phyloP scores from a whole-genome alignment of 2,797 vertebrate species.

The Pipistrellus nathusii region DNA sequence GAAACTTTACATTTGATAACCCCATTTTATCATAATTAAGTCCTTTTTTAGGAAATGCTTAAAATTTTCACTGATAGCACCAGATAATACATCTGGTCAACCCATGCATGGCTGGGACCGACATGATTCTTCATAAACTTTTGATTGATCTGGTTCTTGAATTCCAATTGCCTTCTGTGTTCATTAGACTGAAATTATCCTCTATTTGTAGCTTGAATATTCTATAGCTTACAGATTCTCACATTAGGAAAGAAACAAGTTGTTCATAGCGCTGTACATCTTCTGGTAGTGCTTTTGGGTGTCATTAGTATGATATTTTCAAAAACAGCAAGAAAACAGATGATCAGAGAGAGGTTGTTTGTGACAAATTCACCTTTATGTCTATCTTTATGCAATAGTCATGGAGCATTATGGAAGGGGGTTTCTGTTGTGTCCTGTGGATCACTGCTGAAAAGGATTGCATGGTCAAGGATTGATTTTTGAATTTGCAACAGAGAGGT shows the following conservation, averaged over 20 bases:
- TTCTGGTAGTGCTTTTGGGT: neutral
- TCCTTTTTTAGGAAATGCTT: neutral
- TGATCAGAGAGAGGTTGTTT: neutral
- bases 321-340: neutral
- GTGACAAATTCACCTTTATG: neutral
- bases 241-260: neutral
- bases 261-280: neutral
- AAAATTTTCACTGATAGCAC: neutral
- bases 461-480: neutral
- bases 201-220: neutral
- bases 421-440: neutral
- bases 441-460: neutral
- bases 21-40: neutral
- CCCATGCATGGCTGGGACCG: neutral
- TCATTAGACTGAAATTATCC: slow-evolving; percentile 3
- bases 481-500: neutral
- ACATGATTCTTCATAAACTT: neutral
- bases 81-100: neutral
- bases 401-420: neutral
- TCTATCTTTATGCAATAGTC: neutral
- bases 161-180: neutral
- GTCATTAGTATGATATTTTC: neutral
- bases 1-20: neutral
- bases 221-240: neutral
- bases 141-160: neutral